A percentile compares a stretch with the other conserved stretches of the same genome.
phyloP scores from a whole-genome alignment of 2,888 invertebrate genomes.

The Leptopilina myrica region DNA sequence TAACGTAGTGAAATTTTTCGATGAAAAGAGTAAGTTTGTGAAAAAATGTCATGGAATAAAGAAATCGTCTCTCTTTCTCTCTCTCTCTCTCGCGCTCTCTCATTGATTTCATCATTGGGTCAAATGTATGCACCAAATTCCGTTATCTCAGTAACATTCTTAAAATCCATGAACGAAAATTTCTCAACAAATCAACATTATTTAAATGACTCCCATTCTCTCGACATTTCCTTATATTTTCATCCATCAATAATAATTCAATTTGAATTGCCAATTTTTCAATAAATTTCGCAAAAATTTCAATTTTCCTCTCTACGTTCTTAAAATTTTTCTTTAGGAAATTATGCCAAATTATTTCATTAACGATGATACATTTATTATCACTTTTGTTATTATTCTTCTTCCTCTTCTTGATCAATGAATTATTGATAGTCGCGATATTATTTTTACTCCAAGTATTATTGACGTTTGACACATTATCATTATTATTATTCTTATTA shows the following conservation, averaged over 20 bases:
- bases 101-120: neutral
- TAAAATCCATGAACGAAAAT: constrained; percentile 11
- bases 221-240: neutral
- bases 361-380: too few relatives aligned
- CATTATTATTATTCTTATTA: too few relatives aligned
- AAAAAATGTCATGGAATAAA: neutral
- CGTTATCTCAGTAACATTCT: neutral
- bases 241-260: neutral
- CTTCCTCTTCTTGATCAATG: too few relatives aligned
- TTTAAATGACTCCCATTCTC: neutral
- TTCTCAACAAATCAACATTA: neutral
- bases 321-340: too few relatives aligned
- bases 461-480: too few relatives aligned
- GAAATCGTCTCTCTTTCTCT: too few relatives aligned
- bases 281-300: too few relatives aligned
- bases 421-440: too few relatives aligned
- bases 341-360: too few relatives aligned
- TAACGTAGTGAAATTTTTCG: neutral
- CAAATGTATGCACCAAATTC: neutral
- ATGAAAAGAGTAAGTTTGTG: constrained; percentile 21
- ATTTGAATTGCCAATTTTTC: neutral
- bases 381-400: too few relatives aligned
- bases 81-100: neutral
- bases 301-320: too few relatives aligned
- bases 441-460: too few relatives aligned